Evolutionary conservation across 2,888 invertebrate genomes (phyloP).

Genomic region (Rhopalosiphum nymphaeae): DNA sequence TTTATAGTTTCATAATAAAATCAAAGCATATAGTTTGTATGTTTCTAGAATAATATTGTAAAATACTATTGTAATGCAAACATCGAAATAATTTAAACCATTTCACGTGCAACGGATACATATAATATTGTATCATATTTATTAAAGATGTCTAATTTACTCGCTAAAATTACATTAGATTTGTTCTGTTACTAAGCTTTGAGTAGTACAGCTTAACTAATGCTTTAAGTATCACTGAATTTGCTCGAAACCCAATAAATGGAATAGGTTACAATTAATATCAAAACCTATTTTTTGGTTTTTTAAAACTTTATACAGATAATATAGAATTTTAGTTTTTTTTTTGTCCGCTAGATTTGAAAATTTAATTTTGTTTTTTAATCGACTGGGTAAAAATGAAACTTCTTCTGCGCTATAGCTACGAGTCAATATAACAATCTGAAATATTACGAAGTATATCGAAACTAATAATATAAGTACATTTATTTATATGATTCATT

Average conservation of each 20-base stretch:
- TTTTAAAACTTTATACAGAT: too few relatives aligned
- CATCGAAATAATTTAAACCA: neutral
- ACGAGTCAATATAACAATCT: too few relatives aligned
- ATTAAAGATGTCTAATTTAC: neutral
- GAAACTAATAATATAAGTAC: neutral
- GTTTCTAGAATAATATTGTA: neutral
- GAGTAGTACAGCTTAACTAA: too few relatives aligned
- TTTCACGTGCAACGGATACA: neutral
- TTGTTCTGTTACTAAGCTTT: neutral
- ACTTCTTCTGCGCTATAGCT: too few relatives aligned
- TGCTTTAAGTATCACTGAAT: too few relatives aligned
- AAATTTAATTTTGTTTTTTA: too few relatives aligned
- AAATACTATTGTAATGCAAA: neutral
- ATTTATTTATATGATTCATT: neutral
- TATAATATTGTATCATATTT: neutral
- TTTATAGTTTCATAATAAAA: neutral
- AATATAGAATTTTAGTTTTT: too few relatives aligned
- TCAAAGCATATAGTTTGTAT: fast-evolving
- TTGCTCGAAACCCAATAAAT: too few relatives aligned
- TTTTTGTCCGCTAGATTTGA: too few relatives aligned
- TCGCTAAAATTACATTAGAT: neutral
- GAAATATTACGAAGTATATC: neutral
- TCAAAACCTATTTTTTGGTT: too few relatives aligned
- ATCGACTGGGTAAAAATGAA: too few relatives aligned
- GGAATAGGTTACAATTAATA: too few relatives aligned